Conservation (phyloP, 1,140 invertebrate genomes). For the Drosophila hydei region DNA sequence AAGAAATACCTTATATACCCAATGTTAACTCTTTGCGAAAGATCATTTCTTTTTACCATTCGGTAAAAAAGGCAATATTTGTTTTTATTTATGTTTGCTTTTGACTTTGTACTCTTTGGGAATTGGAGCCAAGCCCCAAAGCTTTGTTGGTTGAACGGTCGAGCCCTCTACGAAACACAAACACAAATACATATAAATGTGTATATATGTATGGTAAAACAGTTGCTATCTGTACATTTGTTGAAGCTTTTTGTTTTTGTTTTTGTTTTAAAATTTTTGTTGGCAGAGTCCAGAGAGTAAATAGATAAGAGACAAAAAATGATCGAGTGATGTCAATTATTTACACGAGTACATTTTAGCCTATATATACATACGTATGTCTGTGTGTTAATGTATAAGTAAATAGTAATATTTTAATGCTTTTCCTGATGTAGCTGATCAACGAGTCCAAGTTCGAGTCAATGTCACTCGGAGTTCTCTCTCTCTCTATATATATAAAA, state of each 20-base stretch:
- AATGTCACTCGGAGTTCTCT: conserved; percentile 11
- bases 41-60: no score
- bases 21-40: no score
- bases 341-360: conserved; percentile 16
- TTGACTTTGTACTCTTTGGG: conserved; percentile 62
- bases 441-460: conserved; percentile 19
- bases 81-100: not conserved
- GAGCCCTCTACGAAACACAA: conserved; percentile 59
- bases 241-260: conserved; percentile 2
- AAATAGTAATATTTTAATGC: conserved; percentile 2
- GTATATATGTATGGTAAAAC: not conserved
- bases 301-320: conserved; percentile 17
- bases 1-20: no score
- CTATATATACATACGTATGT: not conserved
- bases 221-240: conserved; percentile 35
- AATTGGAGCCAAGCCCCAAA: conserved; percentile 36
- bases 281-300: conserved; percentile 8
- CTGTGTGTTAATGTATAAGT: no score
- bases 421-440: conserved; percentile 19
- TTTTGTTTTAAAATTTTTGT: not conserved
- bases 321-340: conserved; percentile 46
- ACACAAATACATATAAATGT: conserved; percentile 3
- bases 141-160: conserved; percentile 40
- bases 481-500: not conserved
- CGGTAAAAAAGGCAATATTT: conserved; percentile 25